phyloP scores from a whole-genome alignment of 2,797 vertebrate species.

The Urosaurus nigricauda region DNA sequence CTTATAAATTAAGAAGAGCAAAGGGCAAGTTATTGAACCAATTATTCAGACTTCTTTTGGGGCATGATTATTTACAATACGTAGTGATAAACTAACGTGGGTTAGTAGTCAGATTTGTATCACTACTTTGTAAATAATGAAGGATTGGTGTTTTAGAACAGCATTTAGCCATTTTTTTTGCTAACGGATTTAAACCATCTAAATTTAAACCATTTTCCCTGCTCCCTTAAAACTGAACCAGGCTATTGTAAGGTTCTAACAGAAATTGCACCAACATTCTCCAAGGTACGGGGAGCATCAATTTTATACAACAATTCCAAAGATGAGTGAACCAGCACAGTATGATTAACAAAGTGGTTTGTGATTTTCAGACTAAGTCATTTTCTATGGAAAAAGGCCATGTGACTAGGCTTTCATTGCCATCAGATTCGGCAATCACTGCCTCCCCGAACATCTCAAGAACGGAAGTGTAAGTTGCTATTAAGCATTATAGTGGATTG shows the following conservation, averaged over 20 bases:
- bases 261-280: constrained; percentile 35
- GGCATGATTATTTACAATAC: background rate
- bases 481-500: constrained; percentile 71
- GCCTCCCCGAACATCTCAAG: constrained; percentile 51
- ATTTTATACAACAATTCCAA: background rate
- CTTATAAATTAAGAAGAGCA: background rate
- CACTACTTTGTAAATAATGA: background rate
- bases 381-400: constrained; percentile 44
- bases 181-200: too few relatives aligned
- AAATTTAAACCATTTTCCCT: too few relatives aligned
- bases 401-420: constrained; percentile 69
- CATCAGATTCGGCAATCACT: constrained; percentile 62
- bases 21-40: background rate
- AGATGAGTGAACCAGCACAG: constrained; percentile 35
- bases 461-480: constrained; percentile 62
- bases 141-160: background rate
- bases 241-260: constrained; percentile 7
- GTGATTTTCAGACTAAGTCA: constrained; percentile 55
- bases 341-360: constrained; percentile 47
- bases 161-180: background rate
- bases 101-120: background rate
- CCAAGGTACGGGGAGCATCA: background rate
- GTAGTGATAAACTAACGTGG: background rate
- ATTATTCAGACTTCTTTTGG: background rate
- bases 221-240: background rate